Conservation (phyloP, 2,888 invertebrate species). For the Noctua comes region DNA sequence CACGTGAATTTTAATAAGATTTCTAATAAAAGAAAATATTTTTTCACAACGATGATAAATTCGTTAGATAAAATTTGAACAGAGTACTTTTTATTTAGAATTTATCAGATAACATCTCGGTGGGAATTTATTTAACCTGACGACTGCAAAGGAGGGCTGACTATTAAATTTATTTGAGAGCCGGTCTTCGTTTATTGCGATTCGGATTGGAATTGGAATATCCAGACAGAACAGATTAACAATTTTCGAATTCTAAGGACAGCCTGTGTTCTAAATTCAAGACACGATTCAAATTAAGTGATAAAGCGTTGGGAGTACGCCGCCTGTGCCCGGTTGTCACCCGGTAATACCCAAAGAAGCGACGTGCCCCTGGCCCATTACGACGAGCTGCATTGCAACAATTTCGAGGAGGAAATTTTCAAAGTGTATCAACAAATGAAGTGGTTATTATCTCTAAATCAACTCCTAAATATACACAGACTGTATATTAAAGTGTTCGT, state of each 20-base stretch:
- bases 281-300: slow-evolving; percentile 88
- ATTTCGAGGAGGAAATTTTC: slow-evolving; percentile 63
- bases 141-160: slow-evolving; percentile 61
- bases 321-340: slow-evolving; percentile 81
- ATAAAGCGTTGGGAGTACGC: slow-evolving; percentile 83
- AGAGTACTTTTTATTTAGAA: slow-evolving; percentile 65
- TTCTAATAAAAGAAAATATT: slow-evolving; percentile 59
- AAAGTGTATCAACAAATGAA: slow-evolving; percentile 57
- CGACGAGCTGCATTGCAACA: slow-evolving; percentile 67
- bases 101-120: slow-evolving; percentile 64
- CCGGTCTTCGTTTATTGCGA: slow-evolving; percentile 67
- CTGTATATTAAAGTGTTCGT: slow-evolving; percentile 32
- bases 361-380: slow-evolving; percentile 73
- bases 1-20: slow-evolving; percentile 69
- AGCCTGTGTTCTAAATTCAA: slow-evolving; percentile 79
- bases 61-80: slow-evolving; percentile 56
- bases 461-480: slow-evolving; percentile 42
- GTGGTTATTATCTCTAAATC: slow-evolving; percentile 56
- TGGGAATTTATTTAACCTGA: slow-evolving; percentile 68
- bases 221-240: slow-evolving; percentile 73
- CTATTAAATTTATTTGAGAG: slow-evolving; percentile 71
- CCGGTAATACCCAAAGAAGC: slow-evolving; percentile 76
- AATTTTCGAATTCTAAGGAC: slow-evolving; percentile 74
- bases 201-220: slow-evolving; percentile 69
- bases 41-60: slow-evolving; percentile 57